Evolutionary conservation across 1,140 invertebrate species (phyloP).

Genomic region (Holotrichia oblita): DNA sequence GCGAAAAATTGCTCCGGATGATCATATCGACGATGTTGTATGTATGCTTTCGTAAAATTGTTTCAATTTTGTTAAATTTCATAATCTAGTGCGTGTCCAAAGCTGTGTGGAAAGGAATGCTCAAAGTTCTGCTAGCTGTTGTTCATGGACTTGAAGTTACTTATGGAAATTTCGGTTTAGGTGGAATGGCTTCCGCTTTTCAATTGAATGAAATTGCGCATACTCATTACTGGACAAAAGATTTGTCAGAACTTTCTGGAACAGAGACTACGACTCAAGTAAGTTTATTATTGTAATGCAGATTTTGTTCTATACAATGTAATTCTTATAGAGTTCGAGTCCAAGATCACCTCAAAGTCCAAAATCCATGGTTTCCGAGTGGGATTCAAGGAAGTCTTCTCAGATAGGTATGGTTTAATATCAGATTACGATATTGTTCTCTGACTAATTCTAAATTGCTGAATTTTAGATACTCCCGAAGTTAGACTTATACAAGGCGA

Average conservation of each 20-base stretch:
- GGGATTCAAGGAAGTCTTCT: slow-evolving; percentile 66
- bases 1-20: slow-evolving; percentile 92
- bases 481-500: slow-evolving; percentile 60
- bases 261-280: slow-evolving; percentile 72
- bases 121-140: slow-evolving; percentile 90
- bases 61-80: slow-evolving; percentile 47
- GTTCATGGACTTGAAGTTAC: slow-evolving; percentile 91
- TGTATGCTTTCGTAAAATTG: slow-evolving; percentile 59
- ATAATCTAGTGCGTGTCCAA: slow-evolving; percentile 80
- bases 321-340: slow-evolving; percentile 61
- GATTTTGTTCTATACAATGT: background rate
- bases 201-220: slow-evolving; percentile 97
- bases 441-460: background rate
- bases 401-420: slow-evolving; percentile 58
- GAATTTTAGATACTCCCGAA: slow-evolving; percentile 62
- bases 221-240: slow-evolving; percentile 97
- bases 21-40: slow-evolving; percentile 98
- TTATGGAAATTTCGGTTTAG: slow-evolving; percentile 92
- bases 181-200: slow-evolving; percentile 97
- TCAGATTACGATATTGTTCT: background rate
- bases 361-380: slow-evolving; percentile 64
- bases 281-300: slow-evolving; percentile 58
- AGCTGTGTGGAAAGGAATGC: slow-evolving; percentile 95
- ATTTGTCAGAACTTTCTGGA: slow-evolving; percentile 68
- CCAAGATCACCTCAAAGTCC: slow-evolving; percentile 72